phyloP scores from a whole-genome alignment of 2,888 invertebrate species.

The Pomacea canaliculata region DNA sequence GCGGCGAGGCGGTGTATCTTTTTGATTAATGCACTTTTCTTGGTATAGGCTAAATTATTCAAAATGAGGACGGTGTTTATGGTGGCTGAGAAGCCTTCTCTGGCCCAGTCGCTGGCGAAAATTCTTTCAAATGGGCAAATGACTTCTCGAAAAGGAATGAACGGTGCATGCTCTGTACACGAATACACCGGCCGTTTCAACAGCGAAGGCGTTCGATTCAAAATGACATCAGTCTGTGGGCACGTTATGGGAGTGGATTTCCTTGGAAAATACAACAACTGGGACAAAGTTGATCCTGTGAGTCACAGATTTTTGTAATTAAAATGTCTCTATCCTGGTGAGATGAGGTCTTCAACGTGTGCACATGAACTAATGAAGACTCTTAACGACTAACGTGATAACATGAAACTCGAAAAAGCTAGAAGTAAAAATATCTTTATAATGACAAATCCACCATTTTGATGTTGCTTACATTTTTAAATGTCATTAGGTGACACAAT shows the following conservation, averaged over 20 bases:
- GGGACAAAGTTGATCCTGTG: slow-evolving; percentile 97
- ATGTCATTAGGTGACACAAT: too few species aligned
- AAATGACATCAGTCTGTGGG: slow-evolving; percentile 99
- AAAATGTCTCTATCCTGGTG: not conserved
- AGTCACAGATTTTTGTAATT: slow-evolving; percentile 50
- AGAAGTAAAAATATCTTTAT: too few species aligned
- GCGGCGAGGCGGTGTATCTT: not conserved
- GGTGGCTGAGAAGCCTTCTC: slow-evolving; percentile 99
- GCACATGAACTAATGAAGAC: too few species aligned
- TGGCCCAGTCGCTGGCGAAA: slow-evolving; percentile 93
- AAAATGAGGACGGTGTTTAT: slow-evolving; percentile 77
- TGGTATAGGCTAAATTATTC: slow-evolving; percentile 21
- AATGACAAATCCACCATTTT: too few species aligned
- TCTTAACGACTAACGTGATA: too few species aligned
- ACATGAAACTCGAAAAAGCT: too few species aligned
- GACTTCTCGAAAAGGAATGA: slow-evolving; percentile 85
- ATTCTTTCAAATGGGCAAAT: slow-evolving; percentile 91
- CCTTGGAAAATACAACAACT: slow-evolving; percentile 90
- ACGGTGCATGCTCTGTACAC: slow-evolving; percentile 91
- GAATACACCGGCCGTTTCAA: slow-evolving; percentile 81
- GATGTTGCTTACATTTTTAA: too few species aligned
- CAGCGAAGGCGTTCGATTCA: slow-evolving; percentile 70
- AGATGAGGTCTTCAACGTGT: too few species aligned
- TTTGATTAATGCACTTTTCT: too few species aligned
- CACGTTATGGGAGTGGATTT: slow-evolving; percentile 98